Percentiles rank a stretch among this genome's conserved stretches.
Conservation (phyloP, 92 coral and sea anemone species). For the Heliopora coerulea region DNA sequence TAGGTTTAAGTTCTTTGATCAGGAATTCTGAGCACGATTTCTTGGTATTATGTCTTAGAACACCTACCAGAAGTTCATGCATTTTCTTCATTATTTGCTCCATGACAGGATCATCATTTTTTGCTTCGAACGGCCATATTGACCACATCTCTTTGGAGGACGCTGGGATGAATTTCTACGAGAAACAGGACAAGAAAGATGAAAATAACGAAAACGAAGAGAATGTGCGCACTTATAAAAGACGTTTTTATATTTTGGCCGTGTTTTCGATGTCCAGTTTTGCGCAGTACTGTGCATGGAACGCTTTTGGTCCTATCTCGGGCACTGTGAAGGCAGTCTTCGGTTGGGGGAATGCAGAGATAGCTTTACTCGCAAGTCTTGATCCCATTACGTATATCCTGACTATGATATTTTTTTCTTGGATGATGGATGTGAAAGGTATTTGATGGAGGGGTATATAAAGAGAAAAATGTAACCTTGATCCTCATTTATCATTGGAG, state of each 20-base stretch:
- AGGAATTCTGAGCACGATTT: neutral
- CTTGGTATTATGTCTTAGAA: too few relatives aligned
- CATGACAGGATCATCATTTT: conserved; percentile 2
- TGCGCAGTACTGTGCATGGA: conserved; percentile 94
- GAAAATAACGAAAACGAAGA: conserved; percentile 22
- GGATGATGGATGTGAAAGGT: conserved; percentile 99
- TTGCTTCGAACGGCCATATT: conserved; percentile 26
- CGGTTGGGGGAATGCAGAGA: conserved; percentile 92
- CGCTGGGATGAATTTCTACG: conserved; percentile 12
- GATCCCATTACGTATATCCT: conserved; percentile 90
- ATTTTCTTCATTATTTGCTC: neutral
- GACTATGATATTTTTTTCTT: conserved; percentile 86
- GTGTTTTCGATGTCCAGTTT: conserved; percentile 75
- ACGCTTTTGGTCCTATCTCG: conserved; percentile 92
- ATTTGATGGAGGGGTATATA: neutral
- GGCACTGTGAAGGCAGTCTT: conserved; percentile 87
- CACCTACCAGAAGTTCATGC: too few relatives aligned
- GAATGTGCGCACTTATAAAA: conserved; percentile 68
- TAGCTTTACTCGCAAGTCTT: conserved; percentile 91
- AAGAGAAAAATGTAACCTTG: too few relatives aligned
- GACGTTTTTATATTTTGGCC: conserved; percentile 86
- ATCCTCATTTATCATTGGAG: too few relatives aligned
- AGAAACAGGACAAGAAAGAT: conserved; percentile 26
- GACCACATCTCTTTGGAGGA: neutral
- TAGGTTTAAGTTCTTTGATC: too few relatives aligned